phyloP scores from a whole-genome alignment of 2,113 vertebrate species.

The Agapornis roseicollis region DNA sequence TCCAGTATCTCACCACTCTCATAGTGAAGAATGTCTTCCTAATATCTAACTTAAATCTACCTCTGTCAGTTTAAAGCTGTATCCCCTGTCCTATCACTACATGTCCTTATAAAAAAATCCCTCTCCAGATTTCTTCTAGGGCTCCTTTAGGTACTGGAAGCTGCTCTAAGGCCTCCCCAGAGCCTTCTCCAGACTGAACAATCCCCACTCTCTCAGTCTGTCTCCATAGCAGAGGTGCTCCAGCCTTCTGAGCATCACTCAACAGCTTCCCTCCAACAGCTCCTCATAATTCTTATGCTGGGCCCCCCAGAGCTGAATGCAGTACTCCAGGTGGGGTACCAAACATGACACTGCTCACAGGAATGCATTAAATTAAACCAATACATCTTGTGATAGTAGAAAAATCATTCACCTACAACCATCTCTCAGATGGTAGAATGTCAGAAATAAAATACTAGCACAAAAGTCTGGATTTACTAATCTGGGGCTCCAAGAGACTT shows the following conservation, averaged over 20 bases:
- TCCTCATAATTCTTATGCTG: not conserved
- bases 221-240: not conserved
- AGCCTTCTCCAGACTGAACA: not conserved
- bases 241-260: not conserved
- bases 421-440: not conserved
- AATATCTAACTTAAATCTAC: not conserved
- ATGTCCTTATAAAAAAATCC: not conserved
- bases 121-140: not conserved
- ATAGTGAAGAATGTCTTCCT: not conserved
- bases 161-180: not conserved
- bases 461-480: slow-evolving; percentile 5
- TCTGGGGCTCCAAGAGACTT: slow-evolving; percentile 9
- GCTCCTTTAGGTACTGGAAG: not conserved
- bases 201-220: not conserved
- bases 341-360: not conserved
- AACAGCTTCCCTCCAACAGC: not conserved
- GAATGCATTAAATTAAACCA: slow-evolving; percentile 24
- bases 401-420: not conserved
- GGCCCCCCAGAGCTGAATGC: not conserved
- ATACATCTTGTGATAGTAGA: not conserved
- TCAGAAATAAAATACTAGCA: not conserved
- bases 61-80: not conserved
- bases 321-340: not conserved
- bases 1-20: not conserved
- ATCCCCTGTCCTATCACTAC: not conserved